A percentile compares a stretch with the other conserved stretches of the same genome.
phyloP scores from a whole-genome alignment of 2,797 vertebrate species.

The Sternarchorhynchus goeldii region DNA sequence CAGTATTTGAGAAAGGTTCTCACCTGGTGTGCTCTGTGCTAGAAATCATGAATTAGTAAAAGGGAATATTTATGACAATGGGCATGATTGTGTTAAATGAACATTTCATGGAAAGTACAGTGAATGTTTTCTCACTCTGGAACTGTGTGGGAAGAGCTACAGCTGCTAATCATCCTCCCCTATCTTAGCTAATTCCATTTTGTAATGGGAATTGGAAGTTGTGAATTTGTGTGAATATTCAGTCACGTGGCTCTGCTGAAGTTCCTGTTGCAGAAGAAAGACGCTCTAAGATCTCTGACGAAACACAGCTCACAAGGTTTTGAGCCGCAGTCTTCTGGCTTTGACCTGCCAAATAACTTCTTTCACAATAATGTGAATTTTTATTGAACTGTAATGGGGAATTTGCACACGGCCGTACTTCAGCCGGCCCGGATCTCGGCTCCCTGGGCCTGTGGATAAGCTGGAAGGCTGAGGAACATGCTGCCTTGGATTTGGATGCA shows the following conservation, averaged over 20 bases:
- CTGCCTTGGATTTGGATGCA: neutral
- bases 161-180: neutral
- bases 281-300: no score
- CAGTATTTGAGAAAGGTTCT: neutral
- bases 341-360: no score
- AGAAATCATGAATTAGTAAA: neutral
- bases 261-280: neutral
- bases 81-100: neutral
- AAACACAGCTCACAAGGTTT: neutral
- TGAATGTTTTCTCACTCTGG: no score
- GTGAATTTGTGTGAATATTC: neutral
- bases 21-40: neutral
- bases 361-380: no score
- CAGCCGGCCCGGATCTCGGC: no score
- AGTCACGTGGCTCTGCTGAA: neutral
- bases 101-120: no score
- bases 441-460: no score
- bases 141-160: neutral
- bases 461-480: neutral
- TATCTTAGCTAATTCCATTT: no score
- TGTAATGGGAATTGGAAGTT: neutral
- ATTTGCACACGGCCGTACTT: no score
- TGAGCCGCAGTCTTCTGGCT: no score
- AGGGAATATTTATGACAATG: neutral
- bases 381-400: no score